These are phyloP conservation scores for human (Homo sapiens) DNA, from an alignment of 2,113 vertebrate genomes.

Conservation along the genomic window GRCh38 chr5:165253501-165254000, in stretches of 20 bases:
- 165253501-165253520: conserved; percentile 76
- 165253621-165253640: conserved; percentile 57
- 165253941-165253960: not conserved
- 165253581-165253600: conserved; percentile 42
- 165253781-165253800: not conserved
- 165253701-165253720: conserved; percentile 54
- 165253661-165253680: conserved; percentile 50
- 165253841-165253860: not conserved
- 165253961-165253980: not conserved
- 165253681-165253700: conserved; percentile 11
- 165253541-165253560: conserved; percentile 70
- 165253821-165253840: not conserved
- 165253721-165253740: conserved; percentile 25
- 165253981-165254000: not conserved
- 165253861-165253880: not conserved
- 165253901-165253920: not conserved
- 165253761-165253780: not conserved
- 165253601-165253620: conserved; percentile 71
- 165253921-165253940: not conserved
- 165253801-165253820: fast-evolving
- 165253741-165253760: not conserved
- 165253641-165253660: conserved; percentile 59
- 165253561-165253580: conserved; percentile 51
- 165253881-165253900: not conserved
- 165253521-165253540: conserved; percentile 78